These are phyloP conservation scores for Drosophila borealis DNA, from an alignment of 2,888 invertebrate genomes.

Conservation along the genomic window DNA sequence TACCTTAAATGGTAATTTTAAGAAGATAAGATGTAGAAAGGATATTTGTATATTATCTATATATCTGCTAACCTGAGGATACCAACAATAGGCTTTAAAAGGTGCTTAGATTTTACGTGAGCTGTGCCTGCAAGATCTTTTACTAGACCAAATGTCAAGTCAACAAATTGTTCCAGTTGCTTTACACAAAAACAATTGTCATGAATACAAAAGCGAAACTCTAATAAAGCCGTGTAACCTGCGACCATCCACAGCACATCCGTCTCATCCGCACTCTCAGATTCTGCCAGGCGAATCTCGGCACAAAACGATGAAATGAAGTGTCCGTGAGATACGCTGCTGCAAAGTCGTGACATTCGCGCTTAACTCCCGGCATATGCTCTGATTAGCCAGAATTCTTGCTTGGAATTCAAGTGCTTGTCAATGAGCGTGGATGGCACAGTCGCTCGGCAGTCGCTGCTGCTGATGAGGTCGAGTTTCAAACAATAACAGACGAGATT, in stretches of 20 bases:
- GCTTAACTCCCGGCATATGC: constrained; percentile 61
- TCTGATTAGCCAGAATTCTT: constrained; percentile 67
- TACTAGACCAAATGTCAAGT: background rate
- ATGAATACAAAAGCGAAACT: constrained; percentile 35
- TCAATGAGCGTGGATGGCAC: constrained; percentile 27
- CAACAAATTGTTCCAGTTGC: constrained; percentile 18
- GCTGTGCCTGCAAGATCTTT: background rate
- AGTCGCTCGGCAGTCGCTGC: constrained; percentile 15
- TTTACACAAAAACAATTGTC: constrained; percentile 16
- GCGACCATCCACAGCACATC: background rate
- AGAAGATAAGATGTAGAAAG: no score
- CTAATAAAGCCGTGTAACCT: constrained; percentile 52
- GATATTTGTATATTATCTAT: no score
- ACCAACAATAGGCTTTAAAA: background rate
- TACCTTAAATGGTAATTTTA: no score
- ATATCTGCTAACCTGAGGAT: no score
- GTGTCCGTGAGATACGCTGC: constrained; percentile 19
- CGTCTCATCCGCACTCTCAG: constrained; percentile 18
- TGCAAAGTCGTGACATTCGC: constrained; percentile 59
- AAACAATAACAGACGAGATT: constrained; percentile 80
- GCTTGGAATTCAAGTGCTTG: constrained; percentile 56
- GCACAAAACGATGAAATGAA: constrained; percentile 41
- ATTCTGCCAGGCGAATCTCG: constrained; percentile 39
- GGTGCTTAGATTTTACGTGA: background rate
- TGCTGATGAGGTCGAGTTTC: constrained; percentile 74